Conservation (phyloP, 2,797 vertebrate genomes). For the Triplophysa yarkandensis region DNA sequence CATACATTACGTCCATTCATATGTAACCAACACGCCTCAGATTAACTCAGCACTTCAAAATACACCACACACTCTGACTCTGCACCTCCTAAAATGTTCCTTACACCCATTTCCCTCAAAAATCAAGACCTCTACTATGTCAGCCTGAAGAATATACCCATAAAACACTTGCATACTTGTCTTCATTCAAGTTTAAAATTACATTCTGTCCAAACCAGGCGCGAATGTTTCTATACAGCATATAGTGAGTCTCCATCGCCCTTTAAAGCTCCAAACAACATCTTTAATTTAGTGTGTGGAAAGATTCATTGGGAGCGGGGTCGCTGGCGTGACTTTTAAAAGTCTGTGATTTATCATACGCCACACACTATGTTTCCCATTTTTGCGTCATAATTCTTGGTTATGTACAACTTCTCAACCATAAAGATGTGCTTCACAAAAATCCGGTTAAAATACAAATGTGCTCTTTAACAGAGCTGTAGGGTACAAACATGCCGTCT, state of each 20-base stretch:
- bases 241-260: not conserved
- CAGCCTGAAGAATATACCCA: slow-evolving; percentile 11
- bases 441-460: slow-evolving; percentile 11
- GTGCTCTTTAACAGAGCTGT: not conserved
- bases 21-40: not conserved
- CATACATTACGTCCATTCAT: no score
- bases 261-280: not conserved
- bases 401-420: not conserved
- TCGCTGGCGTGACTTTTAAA: not conserved
- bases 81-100: slow-evolving; percentile 11
- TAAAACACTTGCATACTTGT: slow-evolving; percentile 6
- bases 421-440: slow-evolving; percentile 12
- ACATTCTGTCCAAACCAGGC: not conserved
- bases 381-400: slow-evolving; percentile 11
- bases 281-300: not conserved
- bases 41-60: slow-evolving; percentile 28
- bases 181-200: not conserved
- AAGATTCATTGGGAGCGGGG: not conserved
- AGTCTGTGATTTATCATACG: not conserved
- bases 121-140: not conserved
- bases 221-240: not conserved
- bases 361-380: slow-evolving; percentile 16
- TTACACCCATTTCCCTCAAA: slow-evolving; percentile 8
- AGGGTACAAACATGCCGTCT: not conserved
- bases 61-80: not conserved